Base-by-base conservation (phyloP, 2,888 invertebrate genomes). In the Drosophila putrida region DNA sequence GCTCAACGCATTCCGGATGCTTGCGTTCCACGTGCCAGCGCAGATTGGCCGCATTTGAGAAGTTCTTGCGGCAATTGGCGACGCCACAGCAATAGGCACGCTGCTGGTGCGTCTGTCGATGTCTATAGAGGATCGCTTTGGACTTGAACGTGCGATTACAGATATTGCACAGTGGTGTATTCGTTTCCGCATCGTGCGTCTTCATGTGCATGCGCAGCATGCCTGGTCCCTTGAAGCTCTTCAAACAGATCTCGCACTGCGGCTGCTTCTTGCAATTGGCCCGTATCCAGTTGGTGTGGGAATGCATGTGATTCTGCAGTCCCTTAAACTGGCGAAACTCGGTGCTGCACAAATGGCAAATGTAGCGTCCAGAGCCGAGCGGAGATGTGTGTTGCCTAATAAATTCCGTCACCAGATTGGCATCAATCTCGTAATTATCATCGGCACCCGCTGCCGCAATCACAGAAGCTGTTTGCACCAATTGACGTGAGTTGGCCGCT, bases 161-260 rank as follows among this genome's bases (percentile, higher is more conserved):
- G 31, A 95, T 94, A 8, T 94, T 94, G 87, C 95, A 95, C 0
- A 94, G 93, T 0, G 95, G 95, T 72, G 93, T 93, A 78, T 94
- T 94, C 0, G 94, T 93, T 0, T 94, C 94, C 0, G 94, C 93
- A 77, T 94, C 89, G 90, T 95, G 95, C 0, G 95, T 95, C 9
- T 94, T 94, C 95, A 95, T 95, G 84, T 95, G 95, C 94, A 95
- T 94, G 79, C 94, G 94, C 35, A 95, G 88, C 95, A 95, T 95
- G 13, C 95, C 95, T 0, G 95, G 95, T 6, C 95, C 95, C 93
- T 95, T 95, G 78, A 95, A 95, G 68, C 94, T 94, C 89, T 94
- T 93, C 38, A 94, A 93, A 71, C 95, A 95, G 46, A 95, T 93
- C 13, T 93, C 93, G 82, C 95, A 95, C 91, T 94, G 94, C 1